Conservation (phyloP, 2,113 vertebrate species). For the Heloderma charlesbogerti region DNA sequence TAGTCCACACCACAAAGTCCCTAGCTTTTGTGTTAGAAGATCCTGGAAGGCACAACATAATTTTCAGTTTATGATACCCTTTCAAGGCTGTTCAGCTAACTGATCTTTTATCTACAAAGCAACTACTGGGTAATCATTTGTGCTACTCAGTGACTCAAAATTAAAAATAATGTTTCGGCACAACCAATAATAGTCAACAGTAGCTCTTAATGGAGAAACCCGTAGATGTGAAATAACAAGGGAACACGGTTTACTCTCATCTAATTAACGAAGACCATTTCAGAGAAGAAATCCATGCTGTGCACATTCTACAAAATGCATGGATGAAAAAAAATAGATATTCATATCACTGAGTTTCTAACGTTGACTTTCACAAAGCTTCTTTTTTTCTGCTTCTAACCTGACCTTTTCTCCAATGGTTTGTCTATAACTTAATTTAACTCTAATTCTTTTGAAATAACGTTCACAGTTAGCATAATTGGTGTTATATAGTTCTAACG, state of each 20-base stretch:
- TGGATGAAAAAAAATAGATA: constrained; percentile 62
- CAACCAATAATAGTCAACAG: constrained; percentile 44
- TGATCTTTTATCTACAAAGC: constrained; percentile 33
- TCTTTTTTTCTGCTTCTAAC: constrained; percentile 58
- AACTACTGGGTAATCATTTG: constrained; percentile 46
- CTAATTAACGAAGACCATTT: constrained; percentile 31
- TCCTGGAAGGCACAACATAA: constrained; percentile 47
- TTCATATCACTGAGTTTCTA: constrained; percentile 68
- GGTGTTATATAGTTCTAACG: constrained; percentile 90
- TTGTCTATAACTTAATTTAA: constrained; percentile 85
- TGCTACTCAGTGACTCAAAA: constrained; percentile 34
- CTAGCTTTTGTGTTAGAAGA: constrained; percentile 31
- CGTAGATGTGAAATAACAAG: constrained; percentile 47
- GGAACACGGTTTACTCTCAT: constrained; percentile 10
- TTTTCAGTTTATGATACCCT: constrained; percentile 53
- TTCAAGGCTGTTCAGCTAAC: constrained; percentile 46
- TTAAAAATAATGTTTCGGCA: constrained; percentile 55
- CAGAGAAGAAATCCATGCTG: constrained; percentile 47
- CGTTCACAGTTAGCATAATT: constrained; percentile 87
- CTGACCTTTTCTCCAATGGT: constrained; percentile 79
- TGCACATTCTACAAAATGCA: constrained; percentile 62
- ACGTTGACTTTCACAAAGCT: constrained; percentile 58
- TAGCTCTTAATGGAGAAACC: constrained; percentile 39
- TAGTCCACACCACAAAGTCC: neutral
- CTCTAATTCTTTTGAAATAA: constrained; percentile 91